Base-by-base conservation (phyloP, 2,113 vertebrate genomes). In the Neofelis nebulosa region DNA sequence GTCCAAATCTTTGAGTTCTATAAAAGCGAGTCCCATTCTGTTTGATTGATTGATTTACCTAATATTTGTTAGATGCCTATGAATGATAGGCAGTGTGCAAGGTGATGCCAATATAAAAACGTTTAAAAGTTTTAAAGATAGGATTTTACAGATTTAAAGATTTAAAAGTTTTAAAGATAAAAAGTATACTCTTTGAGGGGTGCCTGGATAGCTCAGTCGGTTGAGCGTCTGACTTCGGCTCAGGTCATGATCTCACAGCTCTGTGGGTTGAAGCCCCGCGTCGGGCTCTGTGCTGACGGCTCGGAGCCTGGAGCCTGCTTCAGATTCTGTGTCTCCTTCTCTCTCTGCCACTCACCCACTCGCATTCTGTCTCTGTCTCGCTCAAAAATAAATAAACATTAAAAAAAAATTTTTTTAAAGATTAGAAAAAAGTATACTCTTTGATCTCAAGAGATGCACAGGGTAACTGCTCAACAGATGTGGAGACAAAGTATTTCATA, bases 51-150 rank as follows among this genome's bases (percentile, higher is more conserved):
- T 63, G 73, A 48, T 73, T 89, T 83, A 71, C 16, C 38, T 69
- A 36, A 25, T 89, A 90, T 94, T 91, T 94, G 80, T 94, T 89
- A 93, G 78, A 94, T 61, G 41, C 1, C 33, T 87, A 9, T 57
- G 95, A 80, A 38, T 65, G 38, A 27, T 3, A 38, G 25, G 50
- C 25, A 57, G 7, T 74, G 16, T 71, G 3, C n/a, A 82, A 38
- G 18, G 38, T 61, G 71, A 76, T 92, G 31, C 87, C 27, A 71
- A 57, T 21, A 48, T 80, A 9, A 61, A 66, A 31, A 66, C 10
- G 31, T 11, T 29, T 66, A 8, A 9, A 61, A 61, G 57, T 21
- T 61, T 61, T 61, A 78, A 78, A 48, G 74, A 78, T 48, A 48
- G 29, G 14, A 48, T 31, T 48, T 78, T 16, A 78, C 27, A 78